Percentiles rank a stretch among this genome's conserved stretches.
Evolutionary conservation across 2,888 invertebrate genomes (phyloP).

Genomic region (Platycnemis pennipes): DNA sequence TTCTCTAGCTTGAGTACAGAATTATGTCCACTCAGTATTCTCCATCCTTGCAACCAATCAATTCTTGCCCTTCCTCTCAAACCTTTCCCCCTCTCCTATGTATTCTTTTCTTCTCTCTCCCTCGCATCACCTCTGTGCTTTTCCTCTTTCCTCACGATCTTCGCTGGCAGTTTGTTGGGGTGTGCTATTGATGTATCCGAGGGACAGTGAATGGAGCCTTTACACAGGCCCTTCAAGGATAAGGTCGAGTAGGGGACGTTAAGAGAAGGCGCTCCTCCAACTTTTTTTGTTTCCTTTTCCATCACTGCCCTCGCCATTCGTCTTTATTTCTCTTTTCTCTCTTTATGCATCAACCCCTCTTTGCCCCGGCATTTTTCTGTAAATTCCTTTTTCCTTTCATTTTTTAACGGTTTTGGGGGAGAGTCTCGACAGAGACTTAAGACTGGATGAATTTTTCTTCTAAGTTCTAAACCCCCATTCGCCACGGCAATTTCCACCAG

Average conservation of each 20-base stretch:
- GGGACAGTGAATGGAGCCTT: not conserved
- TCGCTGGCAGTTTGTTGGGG: not conserved
- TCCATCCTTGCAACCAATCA: too few relatives aligned
- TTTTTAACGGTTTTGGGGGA: not conserved
- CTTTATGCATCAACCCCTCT: not conserved
- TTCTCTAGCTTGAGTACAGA: too few relatives aligned
- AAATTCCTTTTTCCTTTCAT: not conserved
- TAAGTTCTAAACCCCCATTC: too few relatives aligned
- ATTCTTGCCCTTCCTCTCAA: too few relatives aligned
- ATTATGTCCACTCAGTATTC: too few relatives aligned
- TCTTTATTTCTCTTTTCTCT: not conserved
- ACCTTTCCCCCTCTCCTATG: too few relatives aligned
- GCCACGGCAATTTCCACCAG: too few relatives aligned
- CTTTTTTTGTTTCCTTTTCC: slow-evolving; percentile 34
- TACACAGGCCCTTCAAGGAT: slow-evolving; percentile 17
- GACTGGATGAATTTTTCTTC: not conserved
- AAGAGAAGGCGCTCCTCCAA: not conserved
- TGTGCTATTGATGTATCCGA: slow-evolving; percentile 4
- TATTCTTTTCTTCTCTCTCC: not conserved
- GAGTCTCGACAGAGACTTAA: too few relatives aligned
- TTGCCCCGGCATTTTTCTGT: not conserved
- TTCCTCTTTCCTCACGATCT: not conserved
- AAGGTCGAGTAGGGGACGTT: slow-evolving; percentile 42
- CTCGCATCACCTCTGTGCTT: not conserved
- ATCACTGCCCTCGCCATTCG: not conserved